Evolutionary conservation across 35 echinoderm and acorn worm genomes (phyloP).

Genomic region (Strongylocentrotus purpuratus): DNA sequence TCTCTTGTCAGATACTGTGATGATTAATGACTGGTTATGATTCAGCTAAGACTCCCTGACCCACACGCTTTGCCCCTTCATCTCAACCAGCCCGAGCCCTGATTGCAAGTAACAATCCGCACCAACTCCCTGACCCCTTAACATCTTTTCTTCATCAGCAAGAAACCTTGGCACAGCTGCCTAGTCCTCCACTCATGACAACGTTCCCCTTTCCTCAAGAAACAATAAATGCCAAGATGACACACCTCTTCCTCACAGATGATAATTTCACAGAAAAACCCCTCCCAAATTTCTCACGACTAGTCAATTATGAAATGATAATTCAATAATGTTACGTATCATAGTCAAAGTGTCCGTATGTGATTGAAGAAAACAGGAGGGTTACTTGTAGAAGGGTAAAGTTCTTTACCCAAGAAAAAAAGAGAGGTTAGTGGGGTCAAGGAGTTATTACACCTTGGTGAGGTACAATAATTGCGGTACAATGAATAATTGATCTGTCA

Average conservation of each 20-base stretch:
- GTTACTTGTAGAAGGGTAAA: no score
- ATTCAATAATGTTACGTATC: background rate
- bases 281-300: background rate
- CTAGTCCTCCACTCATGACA: background rate
- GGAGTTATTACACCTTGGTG: no score
- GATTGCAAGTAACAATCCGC: conserved; percentile 26
- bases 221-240: background rate
- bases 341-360: no score
- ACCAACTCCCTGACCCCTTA: background rate
- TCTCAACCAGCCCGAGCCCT: background rate
- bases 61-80: background rate
- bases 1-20: background rate
- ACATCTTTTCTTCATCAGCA: background rate
- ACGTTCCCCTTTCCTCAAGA: background rate
- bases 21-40: conserved; percentile 35
- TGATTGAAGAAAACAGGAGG: no score
- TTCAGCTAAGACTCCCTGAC: background rate
- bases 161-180: background rate
- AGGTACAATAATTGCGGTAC: no score
- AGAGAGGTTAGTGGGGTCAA: no score
- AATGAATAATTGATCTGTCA: background rate
- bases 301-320: background rate
- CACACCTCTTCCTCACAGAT: background rate
- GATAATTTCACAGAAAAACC: background rate
- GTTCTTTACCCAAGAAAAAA: no score